Percentiles rank a stretch among this genome's conserved stretches.
phyloP scores from a whole-genome alignment of 2,113 vertebrate species.

The Parotia lawesii region DNA sequence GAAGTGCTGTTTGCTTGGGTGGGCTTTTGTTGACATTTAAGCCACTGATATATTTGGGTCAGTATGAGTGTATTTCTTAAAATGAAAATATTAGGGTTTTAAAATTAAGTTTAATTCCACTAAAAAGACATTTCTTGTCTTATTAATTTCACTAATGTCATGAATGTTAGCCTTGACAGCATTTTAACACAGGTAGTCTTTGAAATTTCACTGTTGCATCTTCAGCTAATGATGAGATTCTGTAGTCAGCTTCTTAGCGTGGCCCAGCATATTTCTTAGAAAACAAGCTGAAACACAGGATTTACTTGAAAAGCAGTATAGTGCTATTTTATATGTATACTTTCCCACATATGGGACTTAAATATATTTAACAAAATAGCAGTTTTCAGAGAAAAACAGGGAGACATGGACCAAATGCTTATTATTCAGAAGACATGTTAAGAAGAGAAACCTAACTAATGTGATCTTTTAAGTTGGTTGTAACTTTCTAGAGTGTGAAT shows the following conservation, averaged over 20 bases:
- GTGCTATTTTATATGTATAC: not conserved
- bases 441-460: not conserved
- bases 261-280: not conserved
- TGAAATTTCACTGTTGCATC: not conserved
- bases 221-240: not conserved
- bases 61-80: slow-evolving; percentile 8
- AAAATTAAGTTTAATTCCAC: not conserved
- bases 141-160: not conserved
- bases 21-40: not conserved
- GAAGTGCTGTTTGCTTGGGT: not conserved
- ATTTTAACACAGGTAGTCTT: not conserved
- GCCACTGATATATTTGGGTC: not conserved
- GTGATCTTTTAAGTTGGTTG: not conserved
- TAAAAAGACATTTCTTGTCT: not conserved
- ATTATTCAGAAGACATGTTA: not conserved
- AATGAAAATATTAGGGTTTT: slow-evolving; percentile 8
- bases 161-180: not conserved
- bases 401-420: not conserved
- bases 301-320: not conserved
- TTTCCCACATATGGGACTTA: not conserved
- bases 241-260: not conserved
- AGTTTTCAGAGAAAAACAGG: not conserved
- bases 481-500: not conserved
- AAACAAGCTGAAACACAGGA: not conserved
- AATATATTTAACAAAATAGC: not conserved